Evolutionary conservation across 2,113 vertebrate genomes (phyloP).

Genomic region (Eurypyga helias): DNA sequence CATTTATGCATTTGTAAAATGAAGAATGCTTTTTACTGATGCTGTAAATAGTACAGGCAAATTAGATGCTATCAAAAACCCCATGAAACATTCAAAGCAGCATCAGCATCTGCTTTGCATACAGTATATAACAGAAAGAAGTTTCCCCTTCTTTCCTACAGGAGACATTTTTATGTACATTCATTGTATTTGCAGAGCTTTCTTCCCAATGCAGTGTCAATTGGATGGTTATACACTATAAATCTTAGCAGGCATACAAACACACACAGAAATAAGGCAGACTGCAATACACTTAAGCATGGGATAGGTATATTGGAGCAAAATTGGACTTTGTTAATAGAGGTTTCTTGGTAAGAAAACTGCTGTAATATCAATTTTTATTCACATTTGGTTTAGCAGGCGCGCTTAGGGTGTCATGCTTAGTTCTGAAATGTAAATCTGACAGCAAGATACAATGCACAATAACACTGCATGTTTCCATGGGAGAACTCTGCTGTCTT

Average conservation of each 20-base stretch:
- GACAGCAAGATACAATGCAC: neutral
- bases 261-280: neutral
- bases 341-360: slow-evolving; percentile 1
- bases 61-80: neutral
- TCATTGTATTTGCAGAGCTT: neutral
- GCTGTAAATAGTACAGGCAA: neutral
- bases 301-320: neutral
- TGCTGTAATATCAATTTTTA: slow-evolving; percentile 18
- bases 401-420: neutral
- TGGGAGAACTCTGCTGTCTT: neutral
- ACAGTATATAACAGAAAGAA: neutral
- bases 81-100: neutral
- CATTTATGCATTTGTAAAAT: neutral
- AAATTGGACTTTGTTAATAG: neutral
- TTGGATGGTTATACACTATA: neutral
- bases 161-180: neutral
- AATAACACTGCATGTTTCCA: neutral
- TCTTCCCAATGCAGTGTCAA: neutral
- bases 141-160: neutral
- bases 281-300: neutral
- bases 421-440: neutral
- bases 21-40: neutral
- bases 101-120: neutral
- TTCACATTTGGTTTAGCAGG: neutral
- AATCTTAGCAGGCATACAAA: neutral